Percentiles rank a stretch among this genome's conserved stretches.
Evolutionary conservation across 1,140 invertebrate species (phyloP).

Genomic region (Grapholita molesta): DNA sequence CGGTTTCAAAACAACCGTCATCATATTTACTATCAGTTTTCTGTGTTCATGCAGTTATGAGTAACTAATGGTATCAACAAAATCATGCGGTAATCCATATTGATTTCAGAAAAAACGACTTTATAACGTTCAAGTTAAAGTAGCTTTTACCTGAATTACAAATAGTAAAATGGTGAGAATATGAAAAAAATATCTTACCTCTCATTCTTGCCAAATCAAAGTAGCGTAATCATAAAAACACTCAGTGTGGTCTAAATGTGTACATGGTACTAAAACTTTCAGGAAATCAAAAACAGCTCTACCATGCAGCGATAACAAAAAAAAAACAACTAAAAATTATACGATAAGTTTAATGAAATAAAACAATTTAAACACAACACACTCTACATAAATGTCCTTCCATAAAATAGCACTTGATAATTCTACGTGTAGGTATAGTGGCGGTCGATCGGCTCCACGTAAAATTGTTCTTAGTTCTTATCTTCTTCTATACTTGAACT

Average conservation of each 20-base stretch:
- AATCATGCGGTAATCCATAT: background rate
- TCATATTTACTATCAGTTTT: background rate
- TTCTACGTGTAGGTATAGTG: constrained; percentile 35
- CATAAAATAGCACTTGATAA: constrained; percentile 47
- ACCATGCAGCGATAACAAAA: constrained; percentile 76
- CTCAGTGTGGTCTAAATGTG: constrained; percentile 7
- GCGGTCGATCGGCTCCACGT: constrained; percentile 30
- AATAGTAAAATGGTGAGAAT: background rate
- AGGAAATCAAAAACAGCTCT: constrained; percentile 29
- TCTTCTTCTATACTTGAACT: constrained; percentile 72
- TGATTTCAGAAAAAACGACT: background rate
- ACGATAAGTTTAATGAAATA: constrained; percentile 66
- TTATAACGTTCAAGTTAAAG: background rate
- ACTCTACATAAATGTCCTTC: constrained; percentile 52
- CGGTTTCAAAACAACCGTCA: background rate
- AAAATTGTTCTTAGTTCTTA: constrained; percentile 33
- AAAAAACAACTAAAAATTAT: constrained; percentile 60
- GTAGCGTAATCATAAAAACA: constrained; percentile 16
- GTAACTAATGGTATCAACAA: background rate
- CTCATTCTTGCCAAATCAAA: constrained; percentile 9
- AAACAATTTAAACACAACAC: constrained; percentile 60
- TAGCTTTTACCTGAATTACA: background rate
- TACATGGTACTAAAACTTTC: constrained; percentile 33
- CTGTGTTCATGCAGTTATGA: background rate
- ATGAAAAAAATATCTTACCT: constrained; percentile 5